Base-by-base conservation (phyloP, 2,797 vertebrate species). In the Parauchenoglanis ngamensis region DNA sequence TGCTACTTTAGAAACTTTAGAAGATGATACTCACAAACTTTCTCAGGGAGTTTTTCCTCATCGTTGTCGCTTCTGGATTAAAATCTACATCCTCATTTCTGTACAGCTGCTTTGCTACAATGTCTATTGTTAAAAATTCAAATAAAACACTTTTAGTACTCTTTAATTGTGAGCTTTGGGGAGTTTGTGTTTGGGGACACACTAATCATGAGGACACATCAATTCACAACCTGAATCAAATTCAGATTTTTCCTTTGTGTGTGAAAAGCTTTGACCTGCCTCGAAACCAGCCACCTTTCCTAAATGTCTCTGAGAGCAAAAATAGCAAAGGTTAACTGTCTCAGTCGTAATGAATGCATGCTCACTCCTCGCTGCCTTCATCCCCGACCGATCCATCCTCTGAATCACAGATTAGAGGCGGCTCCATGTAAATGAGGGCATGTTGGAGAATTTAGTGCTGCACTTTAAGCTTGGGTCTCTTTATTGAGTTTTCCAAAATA, bases 361-460 rank as follows among this genome's bases (percentile, higher is more conserved):
- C 54, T 79, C 77, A 79, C 28, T 59, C 56, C 77, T 59, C 31
- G 19, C 77, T 59, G 77, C 12, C 77, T 57, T 23, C 77, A 40
- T 31, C 54, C 12, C 77, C 25, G 77, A 79, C 77, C 10, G 54
- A 23, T 79, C 28, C 54, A 79, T 59, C 31, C 10, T 21, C 28
- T 7, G 31, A 35, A 57, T 57, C n/a, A 19, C 75, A 31, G 75
- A 54, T 54, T 5, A 78, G 75, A 31, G 7, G 76, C 54, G 1
- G 12, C 75, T 54, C 25, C 49, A 31, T 59, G 19, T 13, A 40
- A 40, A 57, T 12, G 28, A 59, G 76, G n/a, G 49, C 52, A 25
- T 56, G 76, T 11, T 56, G 49, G 15, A 56, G 49, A 56, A 56
- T 78, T 31, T 35, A 78, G 76, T 31, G 15, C 46, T n/a, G 23